Base-by-base conservation (phyloP, 1,140 invertebrate species). In the Conopomorpha cramerella region DNA sequence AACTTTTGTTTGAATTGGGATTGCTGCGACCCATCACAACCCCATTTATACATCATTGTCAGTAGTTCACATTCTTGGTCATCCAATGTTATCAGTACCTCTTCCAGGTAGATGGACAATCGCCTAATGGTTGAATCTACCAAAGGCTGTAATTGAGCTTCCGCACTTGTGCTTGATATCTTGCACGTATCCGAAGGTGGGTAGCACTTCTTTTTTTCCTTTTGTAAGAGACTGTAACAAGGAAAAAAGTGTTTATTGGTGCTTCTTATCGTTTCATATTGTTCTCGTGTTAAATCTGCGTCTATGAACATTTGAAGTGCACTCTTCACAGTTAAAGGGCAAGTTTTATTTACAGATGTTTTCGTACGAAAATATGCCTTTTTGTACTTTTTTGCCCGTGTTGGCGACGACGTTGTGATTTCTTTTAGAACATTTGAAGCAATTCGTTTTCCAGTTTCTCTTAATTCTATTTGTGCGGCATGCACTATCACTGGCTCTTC, bases 1-100 rank as follows among this genome's bases (percentile, higher is more conserved):
- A 53, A 36, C 38, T 47, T 55, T 41, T 53, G 44, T 41, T 52
- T 57, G 34, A 36, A 44, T 18, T 48, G 41, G 3, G 16, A n/a
- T 40, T 54, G 41, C 26, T 43, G 37, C 7, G 43, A 46, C 18
- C 46, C 43, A 33, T 51, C 49, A 38, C 43, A 53, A 15, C 43
- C 34, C 40, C 49, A 49, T 37, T 49, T 49, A 13, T 26, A 36
- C 18, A 46, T 43, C 25, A 52, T 30, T 12, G 14, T 12, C 11
- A 52, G 28, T 16, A 11, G 15, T 4, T 27, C 28, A 3, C 31
- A 17, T 41, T 52, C 45, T 25, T 53, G 17, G 11, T 36, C 3
- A 16, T 8, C 37, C 16, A 45, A 35, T 7, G 3, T 34, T 17
- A 40, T 12, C 15, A 55, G 13, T 13, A 55, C 37, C 13, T 55